phyloP scores from a whole-genome alignment of 2,888 invertebrate genomes.

The Allolobophora icterica region DNA sequence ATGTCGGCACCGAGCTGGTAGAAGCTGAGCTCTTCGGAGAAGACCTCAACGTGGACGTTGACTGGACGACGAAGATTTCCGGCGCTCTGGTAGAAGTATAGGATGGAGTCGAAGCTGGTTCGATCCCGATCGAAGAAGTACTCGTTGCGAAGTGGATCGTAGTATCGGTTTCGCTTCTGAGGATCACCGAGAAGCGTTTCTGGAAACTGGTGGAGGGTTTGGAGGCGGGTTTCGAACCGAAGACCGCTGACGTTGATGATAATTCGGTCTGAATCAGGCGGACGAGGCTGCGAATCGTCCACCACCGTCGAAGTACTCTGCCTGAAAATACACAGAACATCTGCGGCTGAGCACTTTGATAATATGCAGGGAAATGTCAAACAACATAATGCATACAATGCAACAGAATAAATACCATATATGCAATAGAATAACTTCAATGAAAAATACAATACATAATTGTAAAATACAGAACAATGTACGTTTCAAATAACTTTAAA shows the following conservation, averaged over 20 bases:
- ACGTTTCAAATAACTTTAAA: no score
- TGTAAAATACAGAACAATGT: no score
- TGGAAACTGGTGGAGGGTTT: conserved; percentile 38
- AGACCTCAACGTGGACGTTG: conserved; percentile 95
- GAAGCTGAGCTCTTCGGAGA: conserved; percentile 99
- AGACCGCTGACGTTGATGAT: conserved; percentile 42
- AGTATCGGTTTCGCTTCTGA: conserved; percentile 84
- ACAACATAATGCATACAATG: neutral
- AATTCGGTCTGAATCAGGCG: conserved; percentile 45
- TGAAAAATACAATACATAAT: no score
- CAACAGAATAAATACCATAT: no score
- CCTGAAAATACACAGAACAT: neutral
- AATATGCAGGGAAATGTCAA: neutral
- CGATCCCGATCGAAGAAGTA: conserved; percentile 99
- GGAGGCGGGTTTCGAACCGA: conserved; percentile 39
- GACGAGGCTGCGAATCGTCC: neutral
- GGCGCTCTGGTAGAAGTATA: conserved; percentile 71
- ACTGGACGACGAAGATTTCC: conserved; percentile 95
- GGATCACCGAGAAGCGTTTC: conserved; percentile 80
- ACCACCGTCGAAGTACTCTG: neutral
- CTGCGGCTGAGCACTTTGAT: neutral
- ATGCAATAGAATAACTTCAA: no score
- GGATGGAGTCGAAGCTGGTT: conserved; percentile 98
- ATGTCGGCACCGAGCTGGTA: conserved; percentile 97
- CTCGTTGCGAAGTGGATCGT: conserved; percentile 96